These are phyloP conservation scores for Anthopleura sola DNA, from an alignment of 64 coral and sea anemone genomes.

Conservation along the genomic window DNA sequence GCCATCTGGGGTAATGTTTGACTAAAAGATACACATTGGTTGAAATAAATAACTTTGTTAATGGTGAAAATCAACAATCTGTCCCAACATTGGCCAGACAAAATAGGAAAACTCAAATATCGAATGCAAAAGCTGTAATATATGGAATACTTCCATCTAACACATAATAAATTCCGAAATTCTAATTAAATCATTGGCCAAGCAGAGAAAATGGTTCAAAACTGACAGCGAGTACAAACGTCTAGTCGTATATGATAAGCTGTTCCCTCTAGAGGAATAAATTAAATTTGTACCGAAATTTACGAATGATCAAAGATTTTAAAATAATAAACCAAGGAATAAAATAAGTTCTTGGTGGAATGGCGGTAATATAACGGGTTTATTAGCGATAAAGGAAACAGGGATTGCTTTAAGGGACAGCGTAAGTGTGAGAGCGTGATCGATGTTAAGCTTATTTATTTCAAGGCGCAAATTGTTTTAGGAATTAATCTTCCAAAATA, in stretches of 20 bases:
- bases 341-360: not conserved
- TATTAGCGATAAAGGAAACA: too few relatives aligned
- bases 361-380: not conserved
- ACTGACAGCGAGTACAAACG: too few relatives aligned
- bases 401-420: too few relatives aligned
- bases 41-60: conserved; percentile 16
- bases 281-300: not conserved
- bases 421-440: not conserved
- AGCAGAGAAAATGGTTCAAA: not conserved
- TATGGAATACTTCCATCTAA: not conserved
- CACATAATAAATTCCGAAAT: not conserved
- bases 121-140: not conserved
- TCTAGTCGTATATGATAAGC: too few relatives aligned
- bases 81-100: not conserved
- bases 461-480: not conserved
- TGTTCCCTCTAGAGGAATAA: not conserved
- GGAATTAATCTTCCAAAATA: conserved; percentile 2
- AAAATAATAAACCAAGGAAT: not conserved
- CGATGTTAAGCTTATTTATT: not conserved
- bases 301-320: not conserved
- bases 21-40: not conserved
- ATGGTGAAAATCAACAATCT: conserved; percentile 16
- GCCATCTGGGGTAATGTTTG: conserved; percentile 8
- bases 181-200: not conserved
- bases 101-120: not conserved